Percentiles rank a stretch among this genome's conserved stretches.
These are phyloP conservation scores for Pachymerium ferrugineum DNA, from an alignment of 2,888 invertebrate genomes.

Conservation along the genomic window DNA sequence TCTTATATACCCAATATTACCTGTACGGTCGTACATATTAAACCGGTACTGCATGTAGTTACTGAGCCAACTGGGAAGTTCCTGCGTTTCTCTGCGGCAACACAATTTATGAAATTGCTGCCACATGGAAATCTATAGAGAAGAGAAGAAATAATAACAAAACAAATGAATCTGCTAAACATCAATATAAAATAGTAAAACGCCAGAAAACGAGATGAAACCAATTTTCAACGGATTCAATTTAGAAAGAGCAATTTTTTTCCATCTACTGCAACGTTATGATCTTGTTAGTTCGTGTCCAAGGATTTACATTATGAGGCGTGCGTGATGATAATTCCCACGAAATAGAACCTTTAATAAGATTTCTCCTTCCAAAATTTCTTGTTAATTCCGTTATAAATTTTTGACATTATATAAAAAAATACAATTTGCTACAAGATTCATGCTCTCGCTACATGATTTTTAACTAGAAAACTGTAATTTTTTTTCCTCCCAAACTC, in stretches of 20 bases:
- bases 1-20: background rate
- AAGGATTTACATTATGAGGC: background rate
- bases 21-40: slow-evolving; percentile 37
- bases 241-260: background rate
- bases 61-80: slow-evolving; percentile 37
- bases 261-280: background rate
- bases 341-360: background rate
- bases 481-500: background rate
- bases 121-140: slow-evolving; percentile 27
- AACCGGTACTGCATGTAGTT: slow-evolving; percentile 38
- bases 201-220: too few species aligned
- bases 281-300: background rate
- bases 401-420: background rate
- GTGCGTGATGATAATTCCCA: background rate
- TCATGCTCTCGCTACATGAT: background rate
- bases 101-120: slow-evolving; percentile 31
- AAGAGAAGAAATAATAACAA: background rate
- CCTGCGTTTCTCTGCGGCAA: slow-evolving; percentile 31
- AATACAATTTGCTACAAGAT: too few species aligned
- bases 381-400: background rate
- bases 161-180: background rate
- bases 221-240: background rate
- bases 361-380: background rate
- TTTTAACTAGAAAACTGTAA: background rate
- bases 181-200: too few species aligned